Conservation (phyloP, 2,113 vertebrate genomes). For the Motacilla alba region DNA sequence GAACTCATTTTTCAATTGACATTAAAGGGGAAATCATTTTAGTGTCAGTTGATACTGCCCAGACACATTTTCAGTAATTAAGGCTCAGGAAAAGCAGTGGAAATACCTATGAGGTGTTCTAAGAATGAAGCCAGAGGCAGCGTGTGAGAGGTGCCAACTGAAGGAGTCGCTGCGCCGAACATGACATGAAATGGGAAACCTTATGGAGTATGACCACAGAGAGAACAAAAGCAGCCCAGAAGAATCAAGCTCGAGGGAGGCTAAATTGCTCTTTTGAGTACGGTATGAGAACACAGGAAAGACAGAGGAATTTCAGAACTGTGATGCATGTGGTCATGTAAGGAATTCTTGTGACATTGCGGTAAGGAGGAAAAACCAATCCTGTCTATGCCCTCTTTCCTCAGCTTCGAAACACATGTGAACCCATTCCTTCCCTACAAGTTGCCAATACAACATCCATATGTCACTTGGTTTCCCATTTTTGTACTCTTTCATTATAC, state of each 20-base stretch:
- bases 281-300: background rate
- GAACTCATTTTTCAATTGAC: conserved; percentile 40
- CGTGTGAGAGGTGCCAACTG: background rate
- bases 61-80: conserved; percentile 42
- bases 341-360: background rate
- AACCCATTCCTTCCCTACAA: background rate
- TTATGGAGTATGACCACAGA: background rate
- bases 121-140: conserved; percentile 37
- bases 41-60: conserved; percentile 37
- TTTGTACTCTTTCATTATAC: background rate
- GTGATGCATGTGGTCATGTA: background rate
- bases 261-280: background rate
- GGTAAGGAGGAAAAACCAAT: background rate
- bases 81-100: conserved; percentile 11
- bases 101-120: conserved; percentile 36
- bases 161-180: background rate
- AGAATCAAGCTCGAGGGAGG: background rate
- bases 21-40: conserved; percentile 45
- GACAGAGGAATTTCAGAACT: background rate
- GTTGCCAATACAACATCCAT: background rate
- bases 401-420: background rate
- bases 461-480: background rate
- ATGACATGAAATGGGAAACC: background rate
- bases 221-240: background rate
- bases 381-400: background rate